These are phyloP conservation scores for Cantharis flavilabris DNA, from an alignment of 2,888 invertebrate species.

Conservation along the genomic window DNA sequence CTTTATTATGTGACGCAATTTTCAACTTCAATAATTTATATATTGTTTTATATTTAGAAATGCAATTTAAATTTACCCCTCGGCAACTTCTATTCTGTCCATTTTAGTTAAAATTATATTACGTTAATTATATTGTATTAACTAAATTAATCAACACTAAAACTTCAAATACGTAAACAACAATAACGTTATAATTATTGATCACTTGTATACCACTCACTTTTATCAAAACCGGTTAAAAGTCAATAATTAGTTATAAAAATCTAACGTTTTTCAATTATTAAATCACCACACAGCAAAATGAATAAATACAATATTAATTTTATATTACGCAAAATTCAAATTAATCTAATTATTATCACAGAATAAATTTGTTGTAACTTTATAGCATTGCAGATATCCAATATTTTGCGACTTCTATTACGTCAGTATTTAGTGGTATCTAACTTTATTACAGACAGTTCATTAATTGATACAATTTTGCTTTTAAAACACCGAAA, in stretches of 20 bases:
- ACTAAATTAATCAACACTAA: neutral
- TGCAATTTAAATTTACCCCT: neutral
- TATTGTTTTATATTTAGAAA: neutral
- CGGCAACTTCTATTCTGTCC: neutral
- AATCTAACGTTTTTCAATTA: neutral
- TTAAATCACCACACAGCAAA: neutral
- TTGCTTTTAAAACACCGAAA: neutral
- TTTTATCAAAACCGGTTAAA: neutral
- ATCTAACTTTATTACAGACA: neutral
- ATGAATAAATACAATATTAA: neutral
- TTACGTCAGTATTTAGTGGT: constrained; percentile 3
- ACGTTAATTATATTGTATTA: neutral
- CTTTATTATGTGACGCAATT: neutral
- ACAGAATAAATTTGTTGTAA: neutral
- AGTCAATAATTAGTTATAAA: neutral
- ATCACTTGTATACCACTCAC: neutral
- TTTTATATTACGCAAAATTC: neutral
- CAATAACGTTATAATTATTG: neutral
- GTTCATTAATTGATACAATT: neutral
- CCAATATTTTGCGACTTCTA: neutral
- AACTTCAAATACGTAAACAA: neutral
- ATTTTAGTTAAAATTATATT: neutral
- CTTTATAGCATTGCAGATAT: neutral
- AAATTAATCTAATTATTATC: neutral
- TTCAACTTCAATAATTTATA: neutral